A percentile compares a stretch with the other conserved stretches of the same genome.
Conservation (phyloP, 1,140 invertebrate species). For the Megalopta genalis region DNA sequence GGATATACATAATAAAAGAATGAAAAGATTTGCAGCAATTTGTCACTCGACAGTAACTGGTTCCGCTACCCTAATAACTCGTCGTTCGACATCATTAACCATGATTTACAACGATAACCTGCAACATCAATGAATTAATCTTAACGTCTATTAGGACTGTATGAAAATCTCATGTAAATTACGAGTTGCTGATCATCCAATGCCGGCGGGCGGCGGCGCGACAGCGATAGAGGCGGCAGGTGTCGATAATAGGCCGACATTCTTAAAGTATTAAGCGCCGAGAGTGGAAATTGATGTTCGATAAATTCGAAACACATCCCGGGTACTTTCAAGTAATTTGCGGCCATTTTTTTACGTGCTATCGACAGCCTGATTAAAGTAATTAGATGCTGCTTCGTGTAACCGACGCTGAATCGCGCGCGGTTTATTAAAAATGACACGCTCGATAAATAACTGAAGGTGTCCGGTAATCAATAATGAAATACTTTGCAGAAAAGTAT, state of each 20-base stretch:
- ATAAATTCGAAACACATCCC: constrained; percentile 17
- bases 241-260: constrained; percentile 1
- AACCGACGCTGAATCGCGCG: background rate
- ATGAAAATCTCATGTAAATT: constrained; percentile 1
- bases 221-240: background rate
- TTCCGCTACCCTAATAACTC: no score
- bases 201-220: background rate
- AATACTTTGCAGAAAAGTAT: background rate
- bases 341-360: background rate
- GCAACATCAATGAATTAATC: background rate
- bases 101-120: background rate
- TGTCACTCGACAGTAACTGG: no score
- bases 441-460: background rate
- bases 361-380: constrained; percentile 8
- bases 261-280: constrained; percentile 3
- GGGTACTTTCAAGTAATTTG: constrained; percentile 10
- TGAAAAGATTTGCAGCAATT: no score
- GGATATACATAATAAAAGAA: no score
- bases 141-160: background rate
- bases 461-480: background rate
- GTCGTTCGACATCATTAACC: background rate
- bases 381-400: constrained; percentile 1
- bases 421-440: background rate
- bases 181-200: background rate
- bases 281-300: constrained; percentile 15